phyloP scores from a whole-genome alignment of 2,113 vertebrate species.

The Smithornis capensis region DNA sequence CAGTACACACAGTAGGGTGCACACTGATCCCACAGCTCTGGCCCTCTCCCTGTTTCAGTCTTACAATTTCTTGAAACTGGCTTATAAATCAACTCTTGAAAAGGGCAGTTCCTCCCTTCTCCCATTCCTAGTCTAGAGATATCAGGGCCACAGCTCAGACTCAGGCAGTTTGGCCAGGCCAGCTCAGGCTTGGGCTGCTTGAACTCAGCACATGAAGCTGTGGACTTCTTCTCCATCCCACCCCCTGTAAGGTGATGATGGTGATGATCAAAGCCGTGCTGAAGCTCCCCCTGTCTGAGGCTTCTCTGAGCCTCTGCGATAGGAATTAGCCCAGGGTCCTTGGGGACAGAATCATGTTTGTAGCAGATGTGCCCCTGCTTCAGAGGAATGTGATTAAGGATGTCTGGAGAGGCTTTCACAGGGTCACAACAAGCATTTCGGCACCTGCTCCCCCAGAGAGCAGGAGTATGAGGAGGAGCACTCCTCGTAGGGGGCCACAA shows the following conservation, averaged over 20 bases:
- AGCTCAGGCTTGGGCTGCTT: neutral
- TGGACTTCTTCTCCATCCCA: neutral
- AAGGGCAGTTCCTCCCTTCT: neutral
- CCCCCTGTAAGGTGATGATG: neutral
- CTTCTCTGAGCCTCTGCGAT: neutral
- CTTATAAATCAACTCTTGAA: neutral
- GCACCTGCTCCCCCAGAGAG: constrained; percentile 47
- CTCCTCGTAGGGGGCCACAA: neutral
- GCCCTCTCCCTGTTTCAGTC: neutral
- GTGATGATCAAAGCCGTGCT: rapidly evolving
- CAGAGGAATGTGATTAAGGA: constrained; percentile 61
- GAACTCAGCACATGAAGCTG: neutral
- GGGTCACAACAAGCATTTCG: neutral
- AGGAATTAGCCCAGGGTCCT: constrained; percentile 29
- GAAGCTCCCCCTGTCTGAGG: neutral
- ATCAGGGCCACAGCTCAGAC: neutral
- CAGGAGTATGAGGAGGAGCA: rapidly evolving
- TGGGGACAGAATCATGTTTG: constrained; percentile 43
- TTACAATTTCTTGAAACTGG: neutral
- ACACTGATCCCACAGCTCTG: neutral
- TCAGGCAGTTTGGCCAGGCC: neutral
- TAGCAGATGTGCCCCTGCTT: constrained; percentile 61
- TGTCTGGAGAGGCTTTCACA: neutral
- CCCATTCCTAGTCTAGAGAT: rapidly evolving
- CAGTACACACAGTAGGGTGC: neutral